Percentiles rank a stretch among this genome's conserved stretches.
phyloP scores from a whole-genome alignment of 2,113 vertebrate species.

The Bungarus multicinctus region DNA sequence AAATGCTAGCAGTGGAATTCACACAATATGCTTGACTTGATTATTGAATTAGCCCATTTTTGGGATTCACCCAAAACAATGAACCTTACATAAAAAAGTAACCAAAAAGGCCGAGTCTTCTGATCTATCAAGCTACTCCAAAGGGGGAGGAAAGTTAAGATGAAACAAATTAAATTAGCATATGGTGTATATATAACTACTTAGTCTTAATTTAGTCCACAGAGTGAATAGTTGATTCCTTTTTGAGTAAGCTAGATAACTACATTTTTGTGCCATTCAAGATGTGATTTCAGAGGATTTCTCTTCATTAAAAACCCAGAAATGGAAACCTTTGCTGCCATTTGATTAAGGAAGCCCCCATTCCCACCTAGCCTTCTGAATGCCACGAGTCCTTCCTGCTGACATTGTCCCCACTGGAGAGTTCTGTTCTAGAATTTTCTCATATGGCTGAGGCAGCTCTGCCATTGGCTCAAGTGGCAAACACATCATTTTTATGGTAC shows the following conservation, averaged over 20 bases:
- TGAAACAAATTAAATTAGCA: neutral
- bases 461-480: neutral
- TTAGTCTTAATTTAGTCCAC: neutral
- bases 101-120: neutral
- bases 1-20: neutral
- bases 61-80: neutral
- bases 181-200: neutral
- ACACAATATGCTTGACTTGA: neutral
- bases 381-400: neutral
- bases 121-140: neutral
- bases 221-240: neutral
- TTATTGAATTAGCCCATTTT: neutral
- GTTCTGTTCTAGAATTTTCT: neutral
- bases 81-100: neutral
- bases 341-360: neutral
- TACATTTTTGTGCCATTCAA: neutral
- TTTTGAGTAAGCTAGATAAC: neutral
- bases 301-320: neutral
- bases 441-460: neutral
- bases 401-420: neutral
- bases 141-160: neutral
- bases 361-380: neutral
- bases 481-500: neutral
- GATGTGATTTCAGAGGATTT: neutral
- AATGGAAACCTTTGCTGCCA: neutral